phyloP scores from a whole-genome alignment of 2,113 vertebrate species.

The Naja naja region DNA sequence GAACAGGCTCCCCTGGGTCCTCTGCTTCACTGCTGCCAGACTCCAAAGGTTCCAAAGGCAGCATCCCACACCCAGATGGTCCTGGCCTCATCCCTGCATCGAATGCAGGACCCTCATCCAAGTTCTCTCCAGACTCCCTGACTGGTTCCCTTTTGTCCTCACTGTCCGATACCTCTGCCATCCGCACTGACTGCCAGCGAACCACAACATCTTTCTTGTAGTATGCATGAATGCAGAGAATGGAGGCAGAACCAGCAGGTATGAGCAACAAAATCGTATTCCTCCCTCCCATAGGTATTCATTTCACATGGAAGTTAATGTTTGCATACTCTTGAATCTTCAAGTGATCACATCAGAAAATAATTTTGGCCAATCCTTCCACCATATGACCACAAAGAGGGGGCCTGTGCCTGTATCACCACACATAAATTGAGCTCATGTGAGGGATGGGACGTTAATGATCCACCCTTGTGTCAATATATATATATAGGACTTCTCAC shows the following conservation, averaged over 20 bases:
- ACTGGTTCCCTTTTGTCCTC: no score
- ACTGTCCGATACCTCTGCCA: no score
- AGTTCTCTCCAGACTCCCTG: no score
- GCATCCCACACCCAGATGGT: no score
- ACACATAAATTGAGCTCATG: background rate
- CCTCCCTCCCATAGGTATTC: background rate
- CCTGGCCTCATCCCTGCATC: no score
- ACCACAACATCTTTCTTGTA: background rate
- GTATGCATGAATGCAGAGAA: background rate
- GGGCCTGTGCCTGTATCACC: background rate
- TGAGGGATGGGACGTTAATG: background rate
- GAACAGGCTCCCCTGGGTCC: no score
- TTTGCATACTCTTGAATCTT: background rate
- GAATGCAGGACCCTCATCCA: no score
- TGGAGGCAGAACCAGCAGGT: background rate
- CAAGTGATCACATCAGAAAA: background rate
- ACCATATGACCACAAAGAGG: background rate
- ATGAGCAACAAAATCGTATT: background rate
- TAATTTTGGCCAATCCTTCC: background rate
- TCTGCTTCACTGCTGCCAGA: no score
- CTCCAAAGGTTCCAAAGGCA: no score
- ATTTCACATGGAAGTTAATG: background rate
- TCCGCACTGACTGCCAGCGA: no score
- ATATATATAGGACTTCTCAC: background rate
- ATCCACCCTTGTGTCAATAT: background rate